These are phyloP conservation scores for Megaptera novaeangliae DNA, from an alignment of 2,113 vertebrate species.

Conservation along the genomic window DNA sequence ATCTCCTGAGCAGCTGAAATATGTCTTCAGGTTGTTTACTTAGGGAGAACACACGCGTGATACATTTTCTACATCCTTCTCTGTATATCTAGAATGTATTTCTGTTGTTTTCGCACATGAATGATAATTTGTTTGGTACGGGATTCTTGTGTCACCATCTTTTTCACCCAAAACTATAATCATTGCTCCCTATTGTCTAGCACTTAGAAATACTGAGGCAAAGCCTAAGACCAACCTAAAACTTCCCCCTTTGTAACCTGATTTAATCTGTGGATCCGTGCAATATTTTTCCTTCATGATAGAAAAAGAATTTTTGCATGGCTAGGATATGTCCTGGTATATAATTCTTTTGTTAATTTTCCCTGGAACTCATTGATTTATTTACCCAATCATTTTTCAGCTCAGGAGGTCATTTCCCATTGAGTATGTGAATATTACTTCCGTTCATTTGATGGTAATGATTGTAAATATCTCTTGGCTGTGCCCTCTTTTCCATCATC, in stretches of 20 bases:
- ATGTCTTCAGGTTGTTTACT: constrained; percentile 44
- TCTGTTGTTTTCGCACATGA: constrained; percentile 13
- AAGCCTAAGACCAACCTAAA: not conserved
- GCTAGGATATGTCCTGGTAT: not conserved
- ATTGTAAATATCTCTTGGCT: not conserved
- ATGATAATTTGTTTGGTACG: not conserved
- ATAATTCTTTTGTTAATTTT: constrained; percentile 17
- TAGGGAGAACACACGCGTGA: not conserved
- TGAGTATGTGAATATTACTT: not conserved
- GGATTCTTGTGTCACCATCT: not conserved
- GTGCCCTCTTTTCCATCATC: not conserved
- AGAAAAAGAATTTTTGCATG: not conserved
- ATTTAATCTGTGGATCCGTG: not conserved
- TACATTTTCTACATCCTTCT: constrained; percentile 4
- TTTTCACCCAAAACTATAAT: not conserved
- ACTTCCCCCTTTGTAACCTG: not conserved
- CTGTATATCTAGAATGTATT: not conserved
- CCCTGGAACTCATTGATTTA: not conserved
- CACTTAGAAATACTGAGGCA: not conserved
- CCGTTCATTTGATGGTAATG: not conserved
- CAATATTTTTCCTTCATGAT: not conserved
- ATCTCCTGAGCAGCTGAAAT: constrained; percentile 34
- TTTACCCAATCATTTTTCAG: not conserved
- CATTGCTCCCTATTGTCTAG: not conserved
- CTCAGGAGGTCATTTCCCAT: constrained; percentile 10